Base-by-base conservation (phyloP, 2,797 vertebrate species). In the Oryzias dopingdopingensis region DNA sequence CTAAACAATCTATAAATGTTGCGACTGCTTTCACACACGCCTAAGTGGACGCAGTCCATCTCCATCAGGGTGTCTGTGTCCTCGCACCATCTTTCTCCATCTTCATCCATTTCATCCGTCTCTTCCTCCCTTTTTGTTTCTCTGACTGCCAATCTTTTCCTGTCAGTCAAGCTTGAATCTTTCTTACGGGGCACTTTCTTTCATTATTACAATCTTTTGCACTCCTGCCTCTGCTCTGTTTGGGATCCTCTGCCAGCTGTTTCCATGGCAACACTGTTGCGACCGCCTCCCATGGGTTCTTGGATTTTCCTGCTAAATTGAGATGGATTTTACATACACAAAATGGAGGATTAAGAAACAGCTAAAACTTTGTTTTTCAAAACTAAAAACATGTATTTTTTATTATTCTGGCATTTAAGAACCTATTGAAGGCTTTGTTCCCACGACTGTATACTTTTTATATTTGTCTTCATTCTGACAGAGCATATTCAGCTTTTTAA, bases 201-300 rank as follows among this genome's bases (percentile, higher is more conserved):
- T 66, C 37, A 65, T 62, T 57, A 42, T 59, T 56, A 61, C 42
- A 23, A 22, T 52, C 43, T 23, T 44, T 59, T 42, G 14, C 1
- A 29, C 52, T 48, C 57, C 48, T 56, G 10, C 57, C 65, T 41
- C 63, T 41, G 14, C 40, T 68, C 61, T 52, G 46, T 55, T n/a
- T 42, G 73, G 66, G 43, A 65, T 65, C 65, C 59, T 72, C 61
- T 68, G 53, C 70, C 32, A 56, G 64, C 77, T 85, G 86, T 90
- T 88, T 68, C 88, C 79, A 88, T 85, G 83, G 86, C 73, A 85
- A 88, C 84, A 40, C 14, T 75, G 70, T 75, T 74, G 72, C 68
- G 63, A 74, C 73, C 74, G 80, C 74, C 80, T 81, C 69, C 73
- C 50, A 72, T 43, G 59, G 78, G 64, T 62, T 71, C 64, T 37